Evolutionary conservation across 2,888 invertebrate genomes (phyloP).

Genomic region (Deilephila porcellus): DNA sequence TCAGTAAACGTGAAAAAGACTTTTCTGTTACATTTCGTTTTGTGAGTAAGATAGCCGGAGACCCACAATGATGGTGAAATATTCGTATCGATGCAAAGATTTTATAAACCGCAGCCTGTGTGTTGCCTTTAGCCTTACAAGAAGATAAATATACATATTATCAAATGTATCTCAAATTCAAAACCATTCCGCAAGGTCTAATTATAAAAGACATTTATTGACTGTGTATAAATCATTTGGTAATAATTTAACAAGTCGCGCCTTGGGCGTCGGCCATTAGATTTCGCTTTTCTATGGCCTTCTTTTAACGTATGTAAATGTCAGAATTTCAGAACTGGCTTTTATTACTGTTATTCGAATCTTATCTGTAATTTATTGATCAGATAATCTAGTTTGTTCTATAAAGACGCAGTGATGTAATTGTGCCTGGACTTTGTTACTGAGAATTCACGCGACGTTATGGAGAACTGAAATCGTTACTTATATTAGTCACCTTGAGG

Average conservation of each 20-base stretch:
- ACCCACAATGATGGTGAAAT: too few species aligned
- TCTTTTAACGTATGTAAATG: conserved; percentile 37
- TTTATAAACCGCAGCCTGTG: neutral
- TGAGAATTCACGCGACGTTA: neutral
- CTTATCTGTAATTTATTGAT: conserved; percentile 25
- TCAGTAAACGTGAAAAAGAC: too few species aligned
- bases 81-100: neutral
- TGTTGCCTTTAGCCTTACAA: neutral
- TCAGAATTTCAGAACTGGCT: conserved; percentile 9
- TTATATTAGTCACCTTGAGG: neutral
- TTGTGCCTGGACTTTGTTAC: too few species aligned
- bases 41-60: too few species aligned
- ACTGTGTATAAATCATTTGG: conserved; percentile 35
- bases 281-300: conserved; percentile 49
- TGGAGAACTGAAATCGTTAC: neutral
- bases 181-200: conserved; percentile 4
- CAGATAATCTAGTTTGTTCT: neutral
- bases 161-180: neutral
- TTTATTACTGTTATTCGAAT: conserved; percentile 21
- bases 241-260: conserved; percentile 38
- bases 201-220: conserved; percentile 36
- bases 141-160: neutral
- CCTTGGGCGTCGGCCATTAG: conserved; percentile 42
- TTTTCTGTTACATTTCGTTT: too few species aligned
- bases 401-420: conserved; percentile 6